Percentiles rank a stretch among this genome's conserved stretches.
Conservation (phyloP, 2,888 invertebrate genomes). For the Drosophila differens region DNA sequence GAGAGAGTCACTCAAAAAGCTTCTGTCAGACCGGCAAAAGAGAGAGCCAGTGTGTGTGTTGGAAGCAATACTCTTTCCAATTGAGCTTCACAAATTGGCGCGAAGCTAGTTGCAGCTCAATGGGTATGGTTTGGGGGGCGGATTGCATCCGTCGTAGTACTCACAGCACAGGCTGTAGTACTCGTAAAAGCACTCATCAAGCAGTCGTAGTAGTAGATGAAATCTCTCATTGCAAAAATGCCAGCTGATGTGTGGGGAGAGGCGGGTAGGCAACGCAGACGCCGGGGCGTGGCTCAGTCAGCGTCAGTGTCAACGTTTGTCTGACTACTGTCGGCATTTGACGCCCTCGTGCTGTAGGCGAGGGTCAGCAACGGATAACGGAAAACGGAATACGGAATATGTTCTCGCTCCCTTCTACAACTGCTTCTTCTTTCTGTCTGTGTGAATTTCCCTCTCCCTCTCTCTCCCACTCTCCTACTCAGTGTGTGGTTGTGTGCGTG, state of each 20-base stretch:
- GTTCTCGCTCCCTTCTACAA: constrained; percentile 17
- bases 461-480: neutral
- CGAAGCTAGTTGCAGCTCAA: constrained; percentile 21
- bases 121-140: neutral
- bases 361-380: constrained; percentile 18
- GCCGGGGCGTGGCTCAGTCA: constrained; percentile 35
- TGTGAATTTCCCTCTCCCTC: neutral
- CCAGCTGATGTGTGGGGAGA: neutral
- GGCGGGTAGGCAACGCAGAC: constrained; percentile 7
- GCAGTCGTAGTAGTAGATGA: constrained; percentile 21
- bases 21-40: constrained; percentile 1
- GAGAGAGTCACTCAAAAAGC: constrained; percentile 21
- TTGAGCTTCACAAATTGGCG: constrained; percentile 42
- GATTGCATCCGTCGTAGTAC: constrained; percentile 12
- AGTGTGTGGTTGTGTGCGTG: neutral
- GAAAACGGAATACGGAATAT: neutral
- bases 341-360: constrained; percentile 8
- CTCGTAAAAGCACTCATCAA: neutral
- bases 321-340: constrained; percentile 25
- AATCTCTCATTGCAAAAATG: constrained; percentile 5
- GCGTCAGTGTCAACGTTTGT: constrained; percentile 29
- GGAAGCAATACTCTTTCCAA: neutral
- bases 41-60: neutral
- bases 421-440: constrained; percentile 7
- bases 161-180: constrained; percentile 25